Percentiles rank a stretch among this genome's conserved stretches.
phyloP scores from a whole-genome alignment of 1,140 invertebrate species.

The Drosophila parabipectinata region DNA sequence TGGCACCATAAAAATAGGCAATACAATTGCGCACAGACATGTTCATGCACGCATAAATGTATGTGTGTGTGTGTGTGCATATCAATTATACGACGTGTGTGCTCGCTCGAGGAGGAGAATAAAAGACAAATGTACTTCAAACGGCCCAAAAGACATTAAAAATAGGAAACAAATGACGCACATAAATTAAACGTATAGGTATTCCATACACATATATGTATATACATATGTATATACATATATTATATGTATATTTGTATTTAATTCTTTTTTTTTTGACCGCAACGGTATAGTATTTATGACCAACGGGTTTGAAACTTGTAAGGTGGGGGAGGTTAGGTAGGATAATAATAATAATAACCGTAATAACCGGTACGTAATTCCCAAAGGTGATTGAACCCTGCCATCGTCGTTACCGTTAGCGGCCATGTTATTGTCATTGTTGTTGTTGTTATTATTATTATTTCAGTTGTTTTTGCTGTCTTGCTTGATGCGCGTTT shows the following conservation, averaged over 20 bases:
- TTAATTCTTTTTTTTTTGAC: constrained; percentile 2
- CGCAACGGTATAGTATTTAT: background rate
- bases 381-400: constrained; percentile 59
- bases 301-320: background rate
- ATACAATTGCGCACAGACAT: constrained; percentile 6
- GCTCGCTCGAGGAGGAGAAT: constrained; percentile 1
- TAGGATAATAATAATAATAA: constrained; percentile 51
- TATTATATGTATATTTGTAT: background rate
- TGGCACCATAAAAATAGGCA: constrained; percentile 31
- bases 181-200: constrained; percentile 45
- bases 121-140: constrained; percentile 23
- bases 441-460: constrained; percentile 13
- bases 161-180: constrained; percentile 56
- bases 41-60: background rate
- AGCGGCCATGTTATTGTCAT: constrained; percentile 2
- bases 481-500: constrained; percentile 9
- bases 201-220: constrained; percentile 5
- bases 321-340: background rate
- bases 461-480: constrained; percentile 1
- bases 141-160: constrained; percentile 42
- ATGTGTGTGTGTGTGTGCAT: constrained; percentile 10
- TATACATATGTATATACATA: background rate
- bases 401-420: constrained; percentile 43
- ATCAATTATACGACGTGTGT: constrained; percentile 53
- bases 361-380: constrained; percentile 53